Evolutionary conservation across 2,797 vertebrate species (phyloP), one percentile per base, ranked within the genome.

Genomic region (Liasis olivaceus): DNA sequence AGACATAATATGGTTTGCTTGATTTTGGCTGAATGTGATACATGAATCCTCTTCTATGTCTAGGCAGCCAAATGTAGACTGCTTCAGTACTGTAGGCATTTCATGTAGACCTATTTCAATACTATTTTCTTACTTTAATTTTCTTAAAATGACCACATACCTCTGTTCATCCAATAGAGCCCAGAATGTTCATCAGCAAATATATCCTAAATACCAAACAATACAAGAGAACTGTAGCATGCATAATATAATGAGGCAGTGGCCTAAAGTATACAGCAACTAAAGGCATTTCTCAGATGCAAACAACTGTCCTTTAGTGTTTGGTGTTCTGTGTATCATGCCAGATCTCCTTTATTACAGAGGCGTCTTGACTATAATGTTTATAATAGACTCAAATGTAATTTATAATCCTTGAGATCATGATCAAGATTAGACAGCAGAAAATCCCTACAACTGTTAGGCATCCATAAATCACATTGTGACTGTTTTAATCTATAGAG

Each of bases 331-430:
- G 26, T 24, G 59, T 60, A 26, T 5, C n/a, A 64, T 36, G 47
- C 26, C 20, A 56, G 81, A 85, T 56, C 28, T 56, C 20, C 60
- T 86, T 24, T 36, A 87, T 69, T 87, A 64, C 87, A 89, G 20
- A 56, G 77, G 28, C n/a, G 7, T 17, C 22, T n/a, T 87, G 84
- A 7, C 0, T 3, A 64, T 90, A 26, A 9, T 59, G 58, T 54
- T 69, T 13, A 12, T 31, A 81, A 69, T 6, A 63, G 77, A 47
- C 26, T 5, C 59, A 77, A 56, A 3, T 69, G 93, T 87, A 90
- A 93, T 63, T 84, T 26, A 69, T 2, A 93, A 56, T 42, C 28
- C 62, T 90, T 81, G 93, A 77, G 88, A 63, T 54, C 56, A 87
- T 77, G 64, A 72, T 26, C n/a, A 59, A 77, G 20, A 87, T 72